Conservation (phyloP, 1,140 invertebrate genomes). For the Asbolus verrucosus region DNA sequence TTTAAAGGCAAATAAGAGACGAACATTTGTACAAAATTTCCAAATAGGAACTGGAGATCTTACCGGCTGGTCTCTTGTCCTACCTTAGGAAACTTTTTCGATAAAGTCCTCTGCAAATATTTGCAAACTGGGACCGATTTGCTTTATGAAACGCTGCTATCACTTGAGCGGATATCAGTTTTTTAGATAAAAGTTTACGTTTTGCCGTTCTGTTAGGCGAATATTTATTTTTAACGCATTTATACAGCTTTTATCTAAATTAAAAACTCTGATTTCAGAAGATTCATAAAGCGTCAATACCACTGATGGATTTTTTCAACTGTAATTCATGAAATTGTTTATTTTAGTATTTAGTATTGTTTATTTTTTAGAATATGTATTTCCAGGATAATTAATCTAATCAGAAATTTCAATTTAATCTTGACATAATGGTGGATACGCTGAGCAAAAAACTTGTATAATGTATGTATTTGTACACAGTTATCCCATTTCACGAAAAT, state of each 20-base stretch:
- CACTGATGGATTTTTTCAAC: no score
- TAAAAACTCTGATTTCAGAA: conserved; percentile 3
- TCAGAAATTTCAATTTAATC: no score
- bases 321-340: no score
- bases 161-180: conserved; percentile 35
- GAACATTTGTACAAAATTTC: conserved; percentile 28
- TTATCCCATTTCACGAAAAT: no score
- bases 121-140: conserved; percentile 40
- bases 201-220: not conserved
- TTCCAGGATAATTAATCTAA: no score
- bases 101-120: conserved; percentile 43
- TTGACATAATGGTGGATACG: no score
- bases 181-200: conserved; percentile 23
- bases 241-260: conserved; percentile 10
- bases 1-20: conserved; percentile 9
- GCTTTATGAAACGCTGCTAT: conserved; percentile 33
- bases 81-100: conserved; percentile 37
- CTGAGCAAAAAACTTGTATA: no score
- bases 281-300: not conserved
- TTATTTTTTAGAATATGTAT: no score
- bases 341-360: no score
- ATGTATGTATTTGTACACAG: no score
- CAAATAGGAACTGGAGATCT: conserved; percentile 14
- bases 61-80: conserved; percentile 12
- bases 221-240: conserved; percentile 1